Evolutionary conservation across 2,113 vertebrate genomes (phyloP).

Genomic region (Nesoenas mayeri): DNA sequence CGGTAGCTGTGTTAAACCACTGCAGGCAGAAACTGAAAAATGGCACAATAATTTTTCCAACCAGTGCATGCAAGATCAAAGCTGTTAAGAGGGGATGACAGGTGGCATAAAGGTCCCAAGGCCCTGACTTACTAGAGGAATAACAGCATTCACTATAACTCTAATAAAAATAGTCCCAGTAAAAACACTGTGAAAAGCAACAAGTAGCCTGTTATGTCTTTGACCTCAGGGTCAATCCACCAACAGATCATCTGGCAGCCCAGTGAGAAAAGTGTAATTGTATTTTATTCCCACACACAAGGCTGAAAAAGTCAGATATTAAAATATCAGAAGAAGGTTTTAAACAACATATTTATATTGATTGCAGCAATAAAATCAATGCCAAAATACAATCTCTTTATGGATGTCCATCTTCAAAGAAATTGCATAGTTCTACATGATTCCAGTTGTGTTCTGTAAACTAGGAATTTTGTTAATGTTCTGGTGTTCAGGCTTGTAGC

Average conservation of each 20-base stretch:
- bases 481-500: neutral
- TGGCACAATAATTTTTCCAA: conserved; percentile 67
- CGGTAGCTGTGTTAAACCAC: conserved; percentile 63
- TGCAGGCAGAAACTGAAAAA: conserved; percentile 70
- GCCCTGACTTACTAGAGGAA: conserved; percentile 33
- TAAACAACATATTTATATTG: neutral
- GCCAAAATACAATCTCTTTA: neutral
- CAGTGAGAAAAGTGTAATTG: neutral
- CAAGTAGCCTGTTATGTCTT: conserved; percentile 31
- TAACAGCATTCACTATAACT: conserved; percentile 13
- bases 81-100: conserved; percentile 64
- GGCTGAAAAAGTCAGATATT: neutral
- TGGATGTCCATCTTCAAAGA: neutral
- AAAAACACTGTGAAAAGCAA: neutral
- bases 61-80: conserved; percentile 62
- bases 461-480: neutral
- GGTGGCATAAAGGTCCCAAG: conserved; percentile 49
- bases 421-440: neutral
- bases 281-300: neutral
- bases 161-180: conserved; percentile 41
- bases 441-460: neutral
- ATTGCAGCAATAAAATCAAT: neutral
- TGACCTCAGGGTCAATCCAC: conserved; percentile 3
- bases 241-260: conserved; percentile 4
- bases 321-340: neutral